These are phyloP conservation scores for Microctenopoma steveboyesi DNA, from an alignment of 2,797 vertebrate species.

Conservation along the genomic window DNA sequence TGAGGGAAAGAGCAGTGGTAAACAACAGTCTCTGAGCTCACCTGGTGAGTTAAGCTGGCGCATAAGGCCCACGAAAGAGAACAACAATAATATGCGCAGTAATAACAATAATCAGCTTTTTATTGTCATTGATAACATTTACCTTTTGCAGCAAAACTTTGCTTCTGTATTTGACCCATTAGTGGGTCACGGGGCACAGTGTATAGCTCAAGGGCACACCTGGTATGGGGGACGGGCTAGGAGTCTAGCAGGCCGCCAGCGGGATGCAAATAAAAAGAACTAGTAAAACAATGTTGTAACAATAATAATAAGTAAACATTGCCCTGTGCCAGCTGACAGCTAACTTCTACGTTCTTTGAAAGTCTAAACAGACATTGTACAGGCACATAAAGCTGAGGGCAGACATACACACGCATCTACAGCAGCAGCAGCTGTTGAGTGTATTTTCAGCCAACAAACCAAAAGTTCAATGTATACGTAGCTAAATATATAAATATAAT, in stretches of 20 bases:
- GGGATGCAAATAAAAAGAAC: slow-evolving; percentile 66
- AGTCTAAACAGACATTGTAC: slow-evolving; percentile 3
- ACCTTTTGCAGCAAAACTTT: too few species aligned
- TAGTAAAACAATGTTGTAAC: slow-evolving; percentile 61
- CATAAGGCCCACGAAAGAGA: slow-evolving; percentile 59
- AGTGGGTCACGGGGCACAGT: too few species aligned
- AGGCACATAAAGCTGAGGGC: slow-evolving; percentile 1
- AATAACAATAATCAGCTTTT: too few species aligned
- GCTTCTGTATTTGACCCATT: too few species aligned
- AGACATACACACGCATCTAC: not conserved
- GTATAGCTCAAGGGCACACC: too few species aligned
- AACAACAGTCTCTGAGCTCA: slow-evolving; percentile 76
- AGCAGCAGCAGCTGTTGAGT: slow-evolving; percentile 5
- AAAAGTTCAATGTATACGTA: slow-evolving; percentile 46
- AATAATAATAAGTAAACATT: slow-evolving; percentile 46
- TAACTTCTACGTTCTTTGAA: slow-evolving; percentile 27
- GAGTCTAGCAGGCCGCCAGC: not conserved
- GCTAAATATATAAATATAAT: slow-evolving; percentile 36
- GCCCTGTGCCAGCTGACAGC: slow-evolving; percentile 17
- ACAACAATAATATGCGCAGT: slow-evolving; percentile 11
- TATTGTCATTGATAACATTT: too few species aligned
- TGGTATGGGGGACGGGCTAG: too few species aligned
- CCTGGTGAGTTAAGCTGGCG: slow-evolving; percentile 63
- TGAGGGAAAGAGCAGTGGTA: slow-evolving; percentile 73
- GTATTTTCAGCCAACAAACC: slow-evolving; percentile 66